Evolutionary conservation across 64 coral and sea anemone genomes (phyloP).

Genomic region (Stichodactyla helianthus): DNA sequence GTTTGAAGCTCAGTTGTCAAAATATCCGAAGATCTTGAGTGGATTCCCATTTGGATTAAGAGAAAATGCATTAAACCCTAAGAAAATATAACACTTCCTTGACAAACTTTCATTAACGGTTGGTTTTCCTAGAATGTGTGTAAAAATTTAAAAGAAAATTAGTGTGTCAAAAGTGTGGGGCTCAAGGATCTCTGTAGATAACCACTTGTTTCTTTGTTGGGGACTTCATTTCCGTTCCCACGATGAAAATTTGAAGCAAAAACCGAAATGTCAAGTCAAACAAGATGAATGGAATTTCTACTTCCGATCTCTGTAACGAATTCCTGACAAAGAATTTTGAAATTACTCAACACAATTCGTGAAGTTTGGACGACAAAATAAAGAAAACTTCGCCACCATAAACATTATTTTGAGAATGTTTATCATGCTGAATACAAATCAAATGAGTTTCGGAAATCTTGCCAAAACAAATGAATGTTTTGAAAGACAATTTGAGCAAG

Average conservation of each 20-base stretch:
- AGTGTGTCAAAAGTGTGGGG: neutral
- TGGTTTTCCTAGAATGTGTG: neutral
- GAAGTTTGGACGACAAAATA: neutral
- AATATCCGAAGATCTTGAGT: neutral
- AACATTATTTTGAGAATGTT: conserved; percentile 5
- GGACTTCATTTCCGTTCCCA: conserved; percentile 7
- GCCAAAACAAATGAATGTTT: conserved; percentile 24
- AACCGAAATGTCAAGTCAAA: conserved; percentile 29
- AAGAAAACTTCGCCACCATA: neutral
- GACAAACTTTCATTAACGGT: neutral
- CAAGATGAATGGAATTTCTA: conserved; percentile 20
- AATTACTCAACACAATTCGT: neutral
- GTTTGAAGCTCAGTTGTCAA: conserved; percentile 11
- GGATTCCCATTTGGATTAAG: neutral
- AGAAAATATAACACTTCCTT: neutral
- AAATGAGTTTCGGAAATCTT: neutral
- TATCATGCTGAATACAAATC: neutral
- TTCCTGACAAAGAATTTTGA: neutral
- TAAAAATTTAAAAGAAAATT: neutral
- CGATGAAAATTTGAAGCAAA: neutral
- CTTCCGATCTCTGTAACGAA: conserved; percentile 16
- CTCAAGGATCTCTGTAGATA: neutral
- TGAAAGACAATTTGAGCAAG: neutral
- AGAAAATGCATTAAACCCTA: neutral
- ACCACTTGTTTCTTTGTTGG: neutral